Conservation (phyloP, 1,140 invertebrate species). For the Trachelipus rathkii region DNA sequence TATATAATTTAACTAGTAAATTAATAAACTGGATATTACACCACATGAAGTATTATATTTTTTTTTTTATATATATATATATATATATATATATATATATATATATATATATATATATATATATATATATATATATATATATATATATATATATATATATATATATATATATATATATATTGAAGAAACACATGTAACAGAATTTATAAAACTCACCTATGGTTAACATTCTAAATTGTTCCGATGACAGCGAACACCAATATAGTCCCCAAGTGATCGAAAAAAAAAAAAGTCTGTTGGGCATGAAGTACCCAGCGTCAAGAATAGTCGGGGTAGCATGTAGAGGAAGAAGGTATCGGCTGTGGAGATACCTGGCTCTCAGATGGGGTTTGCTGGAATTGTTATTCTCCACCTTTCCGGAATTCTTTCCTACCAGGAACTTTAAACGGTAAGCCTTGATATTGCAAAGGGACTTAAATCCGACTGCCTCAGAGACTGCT, state of each 20-base stretch:
- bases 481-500: no score
- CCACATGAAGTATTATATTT: no score
- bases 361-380: constrained; percentile 68
- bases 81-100: constrained; percentile 11
- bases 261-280: constrained; percentile 94
- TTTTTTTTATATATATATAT: neutral
- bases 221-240: constrained; percentile 92
- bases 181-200: no score
- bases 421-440: no score
- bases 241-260: constrained; percentile 91
- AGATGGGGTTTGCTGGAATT: constrained; percentile 20
- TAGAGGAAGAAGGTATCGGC: constrained; percentile 93
- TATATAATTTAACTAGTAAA: no score
- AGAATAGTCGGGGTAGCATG: constrained; percentile 95
- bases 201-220: constrained; percentile 68
- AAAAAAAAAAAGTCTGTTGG: constrained; percentile 91
- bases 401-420: no score
- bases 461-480: no score
- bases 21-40: no score
- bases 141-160: constrained; percentile 10
- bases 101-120: constrained; percentile 13
- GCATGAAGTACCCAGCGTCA: constrained; percentile 97
- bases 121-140: constrained; percentile 9
- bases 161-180: no score
- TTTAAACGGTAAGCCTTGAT: no score